A percentile compares a stretch with the other conserved stretches of the same genome.
Evolutionary conservation across 2,797 vertebrate species (phyloP).

Genomic region (Denticeps clupeoides): DNA sequence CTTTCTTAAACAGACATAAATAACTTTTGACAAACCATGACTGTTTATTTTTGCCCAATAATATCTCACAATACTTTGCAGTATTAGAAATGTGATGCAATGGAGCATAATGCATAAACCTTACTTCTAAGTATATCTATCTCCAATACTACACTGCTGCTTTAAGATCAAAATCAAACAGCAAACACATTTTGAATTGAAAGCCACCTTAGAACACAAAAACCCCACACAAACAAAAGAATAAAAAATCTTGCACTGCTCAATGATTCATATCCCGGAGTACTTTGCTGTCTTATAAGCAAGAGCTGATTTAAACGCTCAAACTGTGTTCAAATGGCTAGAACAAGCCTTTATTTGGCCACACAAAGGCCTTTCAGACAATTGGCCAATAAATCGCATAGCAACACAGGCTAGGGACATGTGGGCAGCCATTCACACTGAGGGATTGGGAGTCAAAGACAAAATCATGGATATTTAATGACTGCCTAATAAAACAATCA

Average conservation of each 20-base stretch:
- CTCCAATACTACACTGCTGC: too few species aligned
- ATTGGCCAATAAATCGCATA: conserved; percentile 13
- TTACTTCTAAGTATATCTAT: too few species aligned
- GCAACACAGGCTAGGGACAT: conserved; percentile 3
- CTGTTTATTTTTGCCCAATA: too few species aligned
- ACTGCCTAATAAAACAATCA: neutral
- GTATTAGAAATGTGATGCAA: neutral
- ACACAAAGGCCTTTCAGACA: conserved; percentile 9
- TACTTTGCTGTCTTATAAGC: conserved; percentile 23
- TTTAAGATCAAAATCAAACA: too few species aligned
- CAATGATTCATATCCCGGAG: conserved; percentile 25
- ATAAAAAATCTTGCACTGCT: neutral
- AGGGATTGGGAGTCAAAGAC: conserved; percentile 11
- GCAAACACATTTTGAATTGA: too few species aligned
- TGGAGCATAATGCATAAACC: too few species aligned
- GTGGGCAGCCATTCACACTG: conserved; percentile 12
- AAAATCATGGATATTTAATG: neutral
- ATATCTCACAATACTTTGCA: too few species aligned
- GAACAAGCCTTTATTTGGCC: conserved; percentile 3
- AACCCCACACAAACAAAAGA: neutral
- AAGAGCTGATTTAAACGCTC: conserved; percentile 8
- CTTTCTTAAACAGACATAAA: too few species aligned
- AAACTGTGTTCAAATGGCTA: neutral
- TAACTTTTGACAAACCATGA: too few species aligned
- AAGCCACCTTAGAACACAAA: too few species aligned